These are phyloP conservation scores for Petrophora chlorosata DNA, from an alignment of 2,888 invertebrate species.

Conservation along the genomic window DNA sequence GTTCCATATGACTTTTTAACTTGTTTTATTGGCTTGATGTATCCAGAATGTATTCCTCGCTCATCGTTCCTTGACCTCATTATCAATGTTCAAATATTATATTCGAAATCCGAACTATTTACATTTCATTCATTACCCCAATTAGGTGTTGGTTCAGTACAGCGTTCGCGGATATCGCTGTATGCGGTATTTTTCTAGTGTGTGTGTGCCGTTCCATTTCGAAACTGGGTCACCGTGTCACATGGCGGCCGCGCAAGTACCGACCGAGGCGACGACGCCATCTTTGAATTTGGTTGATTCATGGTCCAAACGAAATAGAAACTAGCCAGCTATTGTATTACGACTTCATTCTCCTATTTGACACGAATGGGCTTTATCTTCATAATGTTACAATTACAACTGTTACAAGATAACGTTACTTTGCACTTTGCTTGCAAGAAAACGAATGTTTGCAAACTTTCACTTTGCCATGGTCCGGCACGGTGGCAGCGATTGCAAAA, in stretches of 20 bases:
- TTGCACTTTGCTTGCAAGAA: conserved; percentile 49
- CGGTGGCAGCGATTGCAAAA: conserved; percentile 64
- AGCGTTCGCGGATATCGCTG: conserved; percentile 56
- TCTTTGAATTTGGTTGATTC: conserved; percentile 76
- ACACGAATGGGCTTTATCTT: conserved; percentile 15
- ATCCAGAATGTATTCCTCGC: conserved; percentile 11
- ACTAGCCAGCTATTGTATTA: conserved; percentile 20
- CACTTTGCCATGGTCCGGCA: conserved; percentile 61
- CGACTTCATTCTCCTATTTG: conserved; percentile 14
- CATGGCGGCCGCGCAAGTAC: conserved; percentile 74
- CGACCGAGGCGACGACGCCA: conserved; percentile 72
- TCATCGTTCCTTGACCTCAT: conserved; percentile 10
- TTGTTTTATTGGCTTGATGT: conserved; percentile 3
- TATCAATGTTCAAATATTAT: conserved; percentile 18
- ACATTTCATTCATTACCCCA: conserved; percentile 46
- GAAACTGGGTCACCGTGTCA: conserved; percentile 81
- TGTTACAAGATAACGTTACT: conserved; percentile 42
- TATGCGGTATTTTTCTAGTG: conserved; percentile 68
- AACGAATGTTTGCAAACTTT: conserved; percentile 69
- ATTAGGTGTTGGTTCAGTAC: conserved; percentile 54
- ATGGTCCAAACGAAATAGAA: conserved; percentile 51
- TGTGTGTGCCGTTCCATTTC: conserved; percentile 80
- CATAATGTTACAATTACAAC: conserved; percentile 30
- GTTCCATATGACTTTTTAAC: conserved; percentile 10
- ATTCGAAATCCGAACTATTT: conserved; percentile 29